phyloP scores from a whole-genome alignment of 2,113 vertebrate species.

The Sprattus sprattus region DNA sequence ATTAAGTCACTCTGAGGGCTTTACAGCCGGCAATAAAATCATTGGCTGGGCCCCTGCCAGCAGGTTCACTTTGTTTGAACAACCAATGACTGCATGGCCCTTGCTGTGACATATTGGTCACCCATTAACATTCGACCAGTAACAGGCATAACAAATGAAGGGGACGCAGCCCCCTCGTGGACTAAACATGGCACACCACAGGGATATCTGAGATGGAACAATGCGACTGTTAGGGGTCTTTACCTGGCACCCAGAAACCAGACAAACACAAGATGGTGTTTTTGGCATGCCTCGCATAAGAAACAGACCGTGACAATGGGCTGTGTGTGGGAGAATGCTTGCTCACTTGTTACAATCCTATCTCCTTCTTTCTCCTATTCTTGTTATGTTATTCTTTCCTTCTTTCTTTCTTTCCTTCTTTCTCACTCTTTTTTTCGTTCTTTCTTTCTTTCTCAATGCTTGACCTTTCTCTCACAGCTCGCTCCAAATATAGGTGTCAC shows the following conservation, averaged over 20 bases:
- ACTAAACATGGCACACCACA: too few relatives aligned
- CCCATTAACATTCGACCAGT: background rate
- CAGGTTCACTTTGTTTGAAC: background rate
- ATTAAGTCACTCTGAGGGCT: background rate
- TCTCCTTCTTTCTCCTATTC: background rate
- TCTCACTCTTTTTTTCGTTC: background rate
- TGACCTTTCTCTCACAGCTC: background rate
- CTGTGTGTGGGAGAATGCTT: background rate
- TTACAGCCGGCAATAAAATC: background rate
- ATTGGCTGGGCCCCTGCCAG: background rate
- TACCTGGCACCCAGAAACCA: background rate
- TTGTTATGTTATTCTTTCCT: background rate
- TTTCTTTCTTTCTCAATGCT: background rate
- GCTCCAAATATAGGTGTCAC: constrained; percentile 35
- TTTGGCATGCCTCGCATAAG: background rate
- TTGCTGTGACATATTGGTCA: background rate
- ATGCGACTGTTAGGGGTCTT: background rate
- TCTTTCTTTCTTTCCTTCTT: background rate
- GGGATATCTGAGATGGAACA: too few relatives aligned
- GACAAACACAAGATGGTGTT: background rate
- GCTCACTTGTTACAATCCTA: background rate
- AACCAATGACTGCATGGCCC: background rate
- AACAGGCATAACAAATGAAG: background rate
- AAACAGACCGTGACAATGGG: background rate
- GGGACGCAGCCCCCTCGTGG: background rate